Evolutionary conservation across 2,113 vertebrate genomes (phyloP).

Genomic region (Gymnarchus niloticus): DNA sequence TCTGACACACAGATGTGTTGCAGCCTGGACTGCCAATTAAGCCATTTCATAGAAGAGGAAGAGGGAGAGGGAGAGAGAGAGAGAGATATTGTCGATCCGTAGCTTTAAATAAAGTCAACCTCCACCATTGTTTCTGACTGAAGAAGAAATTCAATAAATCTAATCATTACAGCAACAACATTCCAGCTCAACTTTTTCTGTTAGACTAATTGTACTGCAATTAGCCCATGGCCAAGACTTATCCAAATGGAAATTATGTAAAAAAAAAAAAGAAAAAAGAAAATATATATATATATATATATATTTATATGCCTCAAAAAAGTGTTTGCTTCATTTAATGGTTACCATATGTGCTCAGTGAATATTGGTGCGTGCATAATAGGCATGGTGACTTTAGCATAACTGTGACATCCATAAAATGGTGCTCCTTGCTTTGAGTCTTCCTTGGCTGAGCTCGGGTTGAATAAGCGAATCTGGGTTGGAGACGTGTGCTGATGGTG

Average conservation of each 20-base stretch:
- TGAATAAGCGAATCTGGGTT: slow-evolving; percentile 7
- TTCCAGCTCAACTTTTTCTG: neutral
- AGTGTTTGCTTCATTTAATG: neutral
- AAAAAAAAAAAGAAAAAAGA: neutral
- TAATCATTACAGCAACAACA: neutral
- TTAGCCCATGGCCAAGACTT: neutral
- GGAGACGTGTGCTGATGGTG: slow-evolving; percentile 6
- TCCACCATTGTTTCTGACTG: neutral
- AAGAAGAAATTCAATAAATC: neutral
- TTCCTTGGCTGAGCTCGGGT: too few relatives aligned
- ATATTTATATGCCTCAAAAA: neutral
- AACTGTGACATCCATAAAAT: too few relatives aligned
- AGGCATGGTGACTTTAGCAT: neutral
- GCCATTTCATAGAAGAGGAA: neutral
- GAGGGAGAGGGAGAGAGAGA: neutral
- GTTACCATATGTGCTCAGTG: neutral
- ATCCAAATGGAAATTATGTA: neutral
- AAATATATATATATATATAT: neutral
- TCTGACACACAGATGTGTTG: slow-evolving; percentile 19
- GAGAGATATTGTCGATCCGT: neutral
- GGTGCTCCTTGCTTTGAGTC: neutral
- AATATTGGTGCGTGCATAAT: neutral
- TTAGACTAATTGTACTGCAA: neutral
- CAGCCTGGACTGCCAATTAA: neutral
- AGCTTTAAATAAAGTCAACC: neutral